These are phyloP conservation scores for Melinopterus prodromus DNA, from an alignment of 2,888 invertebrate species.

Conservation along the genomic window DNA sequence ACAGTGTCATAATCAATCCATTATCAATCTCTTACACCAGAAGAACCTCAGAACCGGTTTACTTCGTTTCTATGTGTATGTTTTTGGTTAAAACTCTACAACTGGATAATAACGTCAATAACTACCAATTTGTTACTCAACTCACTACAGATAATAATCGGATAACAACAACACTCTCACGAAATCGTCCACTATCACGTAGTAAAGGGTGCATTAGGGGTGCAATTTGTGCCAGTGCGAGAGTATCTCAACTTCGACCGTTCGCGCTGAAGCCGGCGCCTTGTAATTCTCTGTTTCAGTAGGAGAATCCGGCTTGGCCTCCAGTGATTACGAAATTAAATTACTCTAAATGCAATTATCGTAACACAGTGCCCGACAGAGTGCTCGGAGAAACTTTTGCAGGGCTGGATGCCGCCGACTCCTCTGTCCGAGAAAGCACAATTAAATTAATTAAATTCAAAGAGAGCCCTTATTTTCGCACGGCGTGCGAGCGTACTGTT, in stretches of 20 bases:
- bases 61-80: no score
- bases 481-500: neutral
- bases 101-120: no score
- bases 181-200: neutral
- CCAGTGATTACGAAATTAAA: slow-evolving; percentile 8
- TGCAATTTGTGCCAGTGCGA: neutral
- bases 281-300: neutral
- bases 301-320: neutral
- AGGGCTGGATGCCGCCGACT: neutral
- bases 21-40: no score
- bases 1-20: no score
- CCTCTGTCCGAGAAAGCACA: slow-evolving; percentile 12
- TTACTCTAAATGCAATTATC: slow-evolving; percentile 23
- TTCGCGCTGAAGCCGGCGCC: neutral
- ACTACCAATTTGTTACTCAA: neutral
- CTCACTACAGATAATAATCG: neutral
- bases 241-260: neutral
- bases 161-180: neutral
- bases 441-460: slow-evolving; percentile 25
- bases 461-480: neutral
- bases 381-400: neutral
- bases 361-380: slow-evolving; percentile 7
- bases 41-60: no score
- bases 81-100: no score
- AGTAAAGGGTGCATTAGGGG: neutral